Evolutionary conservation across 2,888 invertebrate genomes (phyloP).

Genomic region (Hypselothyrea guttata): DNA sequence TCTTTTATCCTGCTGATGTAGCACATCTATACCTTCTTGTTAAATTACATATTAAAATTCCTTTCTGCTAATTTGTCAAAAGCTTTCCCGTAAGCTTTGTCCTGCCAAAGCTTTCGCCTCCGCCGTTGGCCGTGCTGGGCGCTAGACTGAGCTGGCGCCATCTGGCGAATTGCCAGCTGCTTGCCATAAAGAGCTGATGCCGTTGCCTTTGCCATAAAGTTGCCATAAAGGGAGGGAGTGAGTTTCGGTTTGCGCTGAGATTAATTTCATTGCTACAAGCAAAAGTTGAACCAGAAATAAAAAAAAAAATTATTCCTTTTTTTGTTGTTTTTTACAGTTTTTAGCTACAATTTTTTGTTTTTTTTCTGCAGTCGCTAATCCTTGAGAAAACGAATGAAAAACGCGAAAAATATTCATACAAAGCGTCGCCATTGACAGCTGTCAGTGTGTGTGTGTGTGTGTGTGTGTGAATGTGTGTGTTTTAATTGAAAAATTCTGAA

Average conservation of each 20-base stretch:
- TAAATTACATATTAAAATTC: no score
- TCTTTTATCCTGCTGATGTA: no score
- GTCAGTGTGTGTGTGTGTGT: slow-evolving; percentile 2
- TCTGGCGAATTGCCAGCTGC: background rate
- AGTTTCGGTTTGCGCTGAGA: slow-evolving; percentile 4
- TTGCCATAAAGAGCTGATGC: background rate
- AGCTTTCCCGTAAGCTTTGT: no score
- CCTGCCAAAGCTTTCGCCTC: no score
- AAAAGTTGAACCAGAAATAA: slow-evolving; percentile 22
- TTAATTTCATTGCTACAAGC: slow-evolving; percentile 27
- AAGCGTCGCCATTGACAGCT: slow-evolving; percentile 32
- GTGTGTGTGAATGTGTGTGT: slow-evolving; percentile 10
- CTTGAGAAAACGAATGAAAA: slow-evolving; percentile 12
- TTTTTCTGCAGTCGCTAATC: slow-evolving; percentile 44
- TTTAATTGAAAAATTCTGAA: slow-evolving; percentile 75
- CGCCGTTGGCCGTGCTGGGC: no score
- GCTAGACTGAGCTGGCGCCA: background rate
- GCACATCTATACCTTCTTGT: no score
- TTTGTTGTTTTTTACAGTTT: no score
- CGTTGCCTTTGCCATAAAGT: slow-evolving; percentile 1
- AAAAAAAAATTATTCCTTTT: no score
- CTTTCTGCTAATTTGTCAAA: no score
- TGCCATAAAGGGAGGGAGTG: slow-evolving; percentile 5
- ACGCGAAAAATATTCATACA: slow-evolving; percentile 5
- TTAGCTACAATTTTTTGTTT: slow-evolving; percentile 14